Evolutionary conservation across 1,140 invertebrate species (phyloP).

Genomic region (Druon quercuslanigerum): DNA sequence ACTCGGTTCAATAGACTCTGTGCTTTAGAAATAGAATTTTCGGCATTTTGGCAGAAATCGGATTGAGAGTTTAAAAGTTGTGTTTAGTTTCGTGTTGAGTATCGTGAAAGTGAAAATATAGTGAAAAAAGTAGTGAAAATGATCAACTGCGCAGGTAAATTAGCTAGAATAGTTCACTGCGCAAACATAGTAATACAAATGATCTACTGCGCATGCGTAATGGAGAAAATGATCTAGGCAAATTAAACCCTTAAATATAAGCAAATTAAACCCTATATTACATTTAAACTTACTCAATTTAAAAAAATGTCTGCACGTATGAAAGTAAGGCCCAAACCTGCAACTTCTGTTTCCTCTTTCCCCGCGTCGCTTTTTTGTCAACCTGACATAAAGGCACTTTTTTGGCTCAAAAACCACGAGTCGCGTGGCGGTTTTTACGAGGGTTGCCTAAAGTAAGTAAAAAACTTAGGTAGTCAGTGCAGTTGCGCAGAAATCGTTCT

Average conservation of each 20-base stretch:
- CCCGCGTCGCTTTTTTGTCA: neutral
- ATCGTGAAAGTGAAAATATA: no score
- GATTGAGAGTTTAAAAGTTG: no score
- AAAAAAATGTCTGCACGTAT: no score
- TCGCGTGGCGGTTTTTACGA: slow-evolving; percentile 67
- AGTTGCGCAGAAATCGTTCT: slow-evolving; percentile 24
- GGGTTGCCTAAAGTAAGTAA: slow-evolving; percentile 41
- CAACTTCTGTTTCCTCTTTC: no score
- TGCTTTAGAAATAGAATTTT: neutral
- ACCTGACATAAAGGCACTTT: slow-evolving; percentile 41
- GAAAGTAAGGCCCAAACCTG: no score
- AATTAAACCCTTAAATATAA: neutral
- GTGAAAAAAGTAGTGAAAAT: no score
- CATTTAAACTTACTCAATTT: no score
- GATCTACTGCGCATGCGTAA: neutral
- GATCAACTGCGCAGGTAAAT: neutral
- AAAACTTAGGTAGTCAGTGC: slow-evolving; percentile 5
- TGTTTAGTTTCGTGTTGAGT: no score
- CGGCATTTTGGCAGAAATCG: no score
- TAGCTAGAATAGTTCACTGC: neutral
- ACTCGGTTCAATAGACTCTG: neutral
- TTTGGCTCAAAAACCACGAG: slow-evolving; percentile 46
- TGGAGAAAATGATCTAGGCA: neutral
- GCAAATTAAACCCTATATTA: no score
- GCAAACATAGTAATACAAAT: neutral